These are phyloP conservation scores for Parus major DNA, from an alignment of 2,113 vertebrate genomes.

Conservation along the genomic window DNA sequence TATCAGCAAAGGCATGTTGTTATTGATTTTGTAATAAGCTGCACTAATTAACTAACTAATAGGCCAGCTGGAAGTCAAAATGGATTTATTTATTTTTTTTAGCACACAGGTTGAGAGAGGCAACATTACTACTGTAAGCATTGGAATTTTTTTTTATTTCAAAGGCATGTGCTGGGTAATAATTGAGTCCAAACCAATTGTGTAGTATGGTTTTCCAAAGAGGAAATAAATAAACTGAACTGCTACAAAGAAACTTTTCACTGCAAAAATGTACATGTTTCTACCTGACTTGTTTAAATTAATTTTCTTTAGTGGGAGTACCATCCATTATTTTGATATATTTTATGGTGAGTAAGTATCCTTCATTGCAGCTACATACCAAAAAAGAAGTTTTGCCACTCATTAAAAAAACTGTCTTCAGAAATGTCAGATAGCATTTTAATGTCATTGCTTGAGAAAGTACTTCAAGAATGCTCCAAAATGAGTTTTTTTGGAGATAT, in stretches of 20 bases:
- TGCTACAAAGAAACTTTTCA: background rate
- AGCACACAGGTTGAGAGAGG: background rate
- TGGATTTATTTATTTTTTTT: background rate
- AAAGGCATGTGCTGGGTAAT: background rate
- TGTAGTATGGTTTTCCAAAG: background rate
- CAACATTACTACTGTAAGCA: background rate
- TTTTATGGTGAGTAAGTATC: slow-evolving; percentile 15
- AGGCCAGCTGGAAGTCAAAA: background rate
- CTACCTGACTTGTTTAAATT: slow-evolving; percentile 56
- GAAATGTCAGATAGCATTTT: slow-evolving; percentile 15
- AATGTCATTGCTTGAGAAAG: slow-evolving; percentile 12
- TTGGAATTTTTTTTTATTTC: slow-evolving; percentile 12
- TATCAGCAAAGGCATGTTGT: background rate
- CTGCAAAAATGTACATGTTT: background rate
- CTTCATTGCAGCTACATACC: background rate
- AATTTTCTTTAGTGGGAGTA: slow-evolving; percentile 43
- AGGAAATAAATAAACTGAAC: slow-evolving; percentile 45
- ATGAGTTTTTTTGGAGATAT: background rate
- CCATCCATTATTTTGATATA: slow-evolving; percentile 44
- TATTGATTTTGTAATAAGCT: slow-evolving; percentile 24
- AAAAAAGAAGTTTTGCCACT: background rate
- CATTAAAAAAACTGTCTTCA: background rate
- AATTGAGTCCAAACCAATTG: background rate
- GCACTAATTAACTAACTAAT: slow-evolving; percentile 46
- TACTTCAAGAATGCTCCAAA: background rate